Base-by-base conservation (phyloP, 2,888 invertebrate species). In the Gisinianus flammeolus region DNA sequence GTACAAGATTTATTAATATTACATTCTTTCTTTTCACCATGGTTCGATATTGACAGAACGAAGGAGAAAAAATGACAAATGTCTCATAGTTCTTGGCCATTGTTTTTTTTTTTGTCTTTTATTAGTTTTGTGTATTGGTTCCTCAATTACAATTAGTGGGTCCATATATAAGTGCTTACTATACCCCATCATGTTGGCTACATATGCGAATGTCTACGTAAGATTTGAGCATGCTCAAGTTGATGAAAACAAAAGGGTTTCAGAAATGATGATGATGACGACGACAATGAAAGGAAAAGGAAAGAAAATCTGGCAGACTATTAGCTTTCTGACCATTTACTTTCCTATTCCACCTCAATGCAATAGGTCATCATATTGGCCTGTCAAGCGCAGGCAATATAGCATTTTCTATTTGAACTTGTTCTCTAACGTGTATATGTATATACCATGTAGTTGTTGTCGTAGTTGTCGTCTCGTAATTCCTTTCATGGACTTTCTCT, bases 281-380 rank as follows among this genome's bases (percentile, higher is more conserved):
- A 24, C 44, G 12, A 70, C n/a, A 22, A 44, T 35, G 31, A 52
- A 33, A 70, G 54, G 70, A 70, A 54, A 54, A 72, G 26, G 72
- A 72, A 31, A 54, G 71, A 72, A 58, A 56, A 56, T 75, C 68
- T 62, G 19, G 16, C 6, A n/a, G 19, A 71, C 71, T 77, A 77
- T 77, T 77, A 77, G 77, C 54, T 77, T 78, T 72, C 73, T 73
- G 66, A 33, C 67, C 77, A 78, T 78, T 78, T 78, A 67, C 77
- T 78, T 78, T 72, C 54, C 77, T 78, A 73, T 44, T 44, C 19
- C 44, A 2, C 44, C 19, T 44, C 16, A 1, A 44, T 44, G 6
- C 2, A 44, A 19, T 44, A 35, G 35, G 6, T 44, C 44, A 44
- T 44, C 19, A 35, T 70, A 62, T 52, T n/a, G n/a, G n/a, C n/a